Conservation (phyloP, 2,113 vertebrate genomes). For the Ancistrus triradiatus region DNA sequence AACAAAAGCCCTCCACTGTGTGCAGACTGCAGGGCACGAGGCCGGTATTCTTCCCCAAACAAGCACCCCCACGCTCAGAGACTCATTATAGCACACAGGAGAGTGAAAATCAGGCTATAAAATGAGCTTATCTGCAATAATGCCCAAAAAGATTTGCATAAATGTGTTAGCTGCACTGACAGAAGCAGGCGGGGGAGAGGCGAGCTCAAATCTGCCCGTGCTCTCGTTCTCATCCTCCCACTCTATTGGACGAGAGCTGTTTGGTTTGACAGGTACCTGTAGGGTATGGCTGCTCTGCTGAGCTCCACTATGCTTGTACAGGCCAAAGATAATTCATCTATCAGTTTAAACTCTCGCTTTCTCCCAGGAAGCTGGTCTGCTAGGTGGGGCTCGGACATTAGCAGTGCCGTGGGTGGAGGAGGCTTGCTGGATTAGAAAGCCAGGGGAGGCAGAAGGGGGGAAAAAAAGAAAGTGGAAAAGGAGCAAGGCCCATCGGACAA, state of each 20-base stretch:
- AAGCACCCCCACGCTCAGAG: constrained; percentile 64
- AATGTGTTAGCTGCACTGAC: constrained; percentile 64
- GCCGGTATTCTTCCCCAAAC: constrained; percentile 56
- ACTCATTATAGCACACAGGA: constrained; percentile 70
- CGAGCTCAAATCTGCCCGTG: constrained; percentile 32
- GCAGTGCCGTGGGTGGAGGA: constrained; percentile 51
- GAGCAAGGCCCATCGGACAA: constrained; percentile 70
- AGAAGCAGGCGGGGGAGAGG: constrained; percentile 54
- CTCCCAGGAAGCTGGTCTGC: constrained; percentile 21
- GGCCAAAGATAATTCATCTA: constrained; percentile 47
- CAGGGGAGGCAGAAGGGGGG: constrained; percentile 50
- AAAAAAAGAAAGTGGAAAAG: constrained; percentile 63
- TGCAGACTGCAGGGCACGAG: constrained; percentile 49
- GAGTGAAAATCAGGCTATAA: constrained; percentile 71
- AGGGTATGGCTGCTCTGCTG: constrained; percentile 62
- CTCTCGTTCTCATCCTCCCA: constrained; percentile 67
- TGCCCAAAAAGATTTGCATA: constrained; percentile 72
- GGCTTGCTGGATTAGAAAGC: constrained; percentile 62
- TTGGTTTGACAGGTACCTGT: constrained; percentile 66
- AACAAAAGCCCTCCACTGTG: constrained; percentile 37
- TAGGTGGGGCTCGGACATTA: constrained; percentile 60
- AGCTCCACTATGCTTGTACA: constrained; percentile 50
- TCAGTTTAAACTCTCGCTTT: constrained; percentile 15
- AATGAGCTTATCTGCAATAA: constrained; percentile 77
- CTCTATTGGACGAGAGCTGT: constrained; percentile 61